Evolutionary conservation across 2,113 vertebrate genomes (phyloP).

Genomic region (Campylomormyrus tamandua): DNA sequence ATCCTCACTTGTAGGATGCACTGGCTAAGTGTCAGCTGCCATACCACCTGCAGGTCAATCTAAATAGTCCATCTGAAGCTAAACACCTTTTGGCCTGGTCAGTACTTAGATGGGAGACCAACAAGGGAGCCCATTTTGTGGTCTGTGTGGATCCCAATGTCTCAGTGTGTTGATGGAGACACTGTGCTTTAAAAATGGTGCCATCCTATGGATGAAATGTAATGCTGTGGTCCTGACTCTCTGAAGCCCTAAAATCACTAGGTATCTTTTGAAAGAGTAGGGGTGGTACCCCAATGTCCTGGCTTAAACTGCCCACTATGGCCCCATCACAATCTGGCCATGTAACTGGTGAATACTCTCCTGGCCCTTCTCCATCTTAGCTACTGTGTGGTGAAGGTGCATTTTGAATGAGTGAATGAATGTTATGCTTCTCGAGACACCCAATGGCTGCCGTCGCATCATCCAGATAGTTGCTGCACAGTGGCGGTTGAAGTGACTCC

Average conservation of each 20-base stretch:
- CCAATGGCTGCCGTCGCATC: background rate
- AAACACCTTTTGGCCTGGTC: no score
- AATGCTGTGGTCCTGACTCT: background rate
- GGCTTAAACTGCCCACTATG: background rate
- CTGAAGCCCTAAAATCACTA: background rate
- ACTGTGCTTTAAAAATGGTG: background rate
- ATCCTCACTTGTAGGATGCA: no score
- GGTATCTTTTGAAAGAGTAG: background rate
- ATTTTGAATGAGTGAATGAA: background rate
- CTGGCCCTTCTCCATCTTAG: background rate
- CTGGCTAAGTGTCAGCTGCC: no score
- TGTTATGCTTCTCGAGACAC: no score
- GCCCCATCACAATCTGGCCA: background rate
- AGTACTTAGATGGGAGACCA: no score
- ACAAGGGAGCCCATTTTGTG: background rate
- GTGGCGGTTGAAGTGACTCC: background rate
- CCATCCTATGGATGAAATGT: background rate
- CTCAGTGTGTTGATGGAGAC: background rate
- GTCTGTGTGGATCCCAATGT: background rate
- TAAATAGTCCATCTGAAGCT: no score
- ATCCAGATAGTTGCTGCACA: background rate
- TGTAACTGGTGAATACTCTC: background rate
- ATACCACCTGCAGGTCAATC: no score
- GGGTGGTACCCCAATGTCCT: background rate
- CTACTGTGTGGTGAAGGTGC: background rate